These are phyloP conservation scores for Bombus ignitus DNA, from an alignment of 1,140 invertebrate genomes.

Conservation along the genomic window DNA sequence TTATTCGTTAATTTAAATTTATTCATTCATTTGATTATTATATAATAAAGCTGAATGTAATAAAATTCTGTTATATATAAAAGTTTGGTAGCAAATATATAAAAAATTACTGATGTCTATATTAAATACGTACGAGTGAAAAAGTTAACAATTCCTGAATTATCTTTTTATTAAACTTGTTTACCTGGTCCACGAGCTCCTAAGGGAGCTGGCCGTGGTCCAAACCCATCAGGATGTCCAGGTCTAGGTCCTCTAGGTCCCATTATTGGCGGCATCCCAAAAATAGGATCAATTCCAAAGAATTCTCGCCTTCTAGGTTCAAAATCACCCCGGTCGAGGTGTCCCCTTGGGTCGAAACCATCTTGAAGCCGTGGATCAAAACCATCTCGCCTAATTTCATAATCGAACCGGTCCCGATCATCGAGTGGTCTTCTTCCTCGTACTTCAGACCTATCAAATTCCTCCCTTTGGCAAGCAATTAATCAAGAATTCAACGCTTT, in stretches of 20 bases:
- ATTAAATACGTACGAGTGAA: neutral
- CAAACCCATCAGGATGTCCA: conserved; percentile 80
- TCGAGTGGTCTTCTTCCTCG: conserved; percentile 72
- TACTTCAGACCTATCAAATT: conserved; percentile 77
- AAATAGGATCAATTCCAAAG: conserved; percentile 78
- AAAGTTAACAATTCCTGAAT: neutral
- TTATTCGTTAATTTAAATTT: neutral
- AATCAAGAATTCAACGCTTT: neutral
- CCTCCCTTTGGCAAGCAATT: conserved; percentile 63
- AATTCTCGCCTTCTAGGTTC: conserved; percentile 78
- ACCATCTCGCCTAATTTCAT: conserved; percentile 77
- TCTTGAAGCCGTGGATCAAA: conserved; percentile 74
- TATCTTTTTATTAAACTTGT: conserved; percentile 8
- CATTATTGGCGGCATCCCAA: conserved; percentile 79
- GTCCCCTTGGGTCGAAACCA: conserved; percentile 74
- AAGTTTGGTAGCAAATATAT: neutral
- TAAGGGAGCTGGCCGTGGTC: conserved; percentile 75
- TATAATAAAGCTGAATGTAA: neutral
- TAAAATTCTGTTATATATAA: neutral
- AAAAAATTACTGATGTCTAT: neutral
- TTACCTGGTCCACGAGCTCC: conserved; percentile 79
- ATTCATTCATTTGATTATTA: neutral
- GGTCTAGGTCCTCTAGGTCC: conserved; percentile 79
- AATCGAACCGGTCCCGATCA: conserved; percentile 79
- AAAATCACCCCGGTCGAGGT: conserved; percentile 76